A percentile compares a stretch with the other conserved stretches of the same genome.
phyloP scores from a whole-genome alignment of 2,888 invertebrate species.

The Drosophila fulvimacula region DNA sequence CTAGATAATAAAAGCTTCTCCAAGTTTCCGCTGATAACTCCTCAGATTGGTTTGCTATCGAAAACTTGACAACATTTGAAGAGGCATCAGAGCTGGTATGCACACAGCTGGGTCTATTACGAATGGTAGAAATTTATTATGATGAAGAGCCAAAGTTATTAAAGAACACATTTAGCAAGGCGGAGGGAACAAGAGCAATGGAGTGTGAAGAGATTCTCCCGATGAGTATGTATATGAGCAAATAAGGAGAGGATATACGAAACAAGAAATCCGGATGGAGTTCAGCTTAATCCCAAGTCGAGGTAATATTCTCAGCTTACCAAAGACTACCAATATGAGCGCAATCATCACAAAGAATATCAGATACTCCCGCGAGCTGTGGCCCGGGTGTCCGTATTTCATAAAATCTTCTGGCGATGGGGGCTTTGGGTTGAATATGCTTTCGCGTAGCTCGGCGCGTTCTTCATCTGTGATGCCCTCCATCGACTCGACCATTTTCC shows the following conservation, averaged over 20 bases:
- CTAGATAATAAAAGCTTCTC: background rate
- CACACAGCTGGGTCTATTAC: background rate
- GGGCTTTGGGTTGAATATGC: constrained; percentile 85
- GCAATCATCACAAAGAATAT: constrained; percentile 84
- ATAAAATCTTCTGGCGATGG: constrained; percentile 81
- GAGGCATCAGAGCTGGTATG: background rate
- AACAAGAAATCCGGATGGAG: background rate
- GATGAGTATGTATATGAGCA: background rate
- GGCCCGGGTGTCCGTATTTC: constrained; percentile 58
- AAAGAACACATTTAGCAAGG: background rate
- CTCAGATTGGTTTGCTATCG: background rate
- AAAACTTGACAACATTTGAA: background rate
- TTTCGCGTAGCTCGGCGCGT: constrained; percentile 86
- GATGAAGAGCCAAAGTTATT: background rate
- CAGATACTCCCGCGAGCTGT: constrained; percentile 79
- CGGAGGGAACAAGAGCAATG: background rate
- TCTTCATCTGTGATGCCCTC: constrained; percentile 87
- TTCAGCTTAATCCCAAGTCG: background rate
- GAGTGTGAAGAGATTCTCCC: background rate
- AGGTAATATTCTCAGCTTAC: constrained; percentile 74
- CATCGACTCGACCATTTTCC: constrained; percentile 87
- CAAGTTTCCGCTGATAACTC: background rate
- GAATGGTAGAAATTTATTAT: background rate
- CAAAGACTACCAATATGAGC: constrained; percentile 83
- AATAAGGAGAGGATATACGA: background rate